A percentile compares a stretch with the other conserved stretches of the same genome.
These are phyloP conservation scores for Choloepus hoffmanni DNA, from an alignment of 2,113 vertebrate species.

Conservation along the genomic window DNA sequence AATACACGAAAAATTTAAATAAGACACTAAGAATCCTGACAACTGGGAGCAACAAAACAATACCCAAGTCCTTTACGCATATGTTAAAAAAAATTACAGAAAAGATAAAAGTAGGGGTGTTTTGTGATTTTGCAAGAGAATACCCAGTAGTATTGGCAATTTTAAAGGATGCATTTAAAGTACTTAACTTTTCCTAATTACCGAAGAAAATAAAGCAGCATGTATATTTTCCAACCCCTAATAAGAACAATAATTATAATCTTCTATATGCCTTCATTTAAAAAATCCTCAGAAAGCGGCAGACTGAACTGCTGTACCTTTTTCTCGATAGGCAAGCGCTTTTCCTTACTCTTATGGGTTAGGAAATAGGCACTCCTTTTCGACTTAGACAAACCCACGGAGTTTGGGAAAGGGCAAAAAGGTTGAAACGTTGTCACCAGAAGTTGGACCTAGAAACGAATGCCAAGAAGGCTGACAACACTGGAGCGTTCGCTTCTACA, in stretches of 20 bases:
- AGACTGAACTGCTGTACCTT: not conserved
- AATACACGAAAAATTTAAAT: constrained; percentile 42
- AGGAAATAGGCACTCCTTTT: constrained; percentile 42
- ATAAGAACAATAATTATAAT: constrained; percentile 49
- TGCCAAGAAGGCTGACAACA: constrained; percentile 38
- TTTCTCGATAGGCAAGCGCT: not conserved
- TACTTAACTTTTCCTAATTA: constrained; percentile 28
- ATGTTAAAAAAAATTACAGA: constrained; percentile 24
- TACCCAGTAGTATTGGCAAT: not conserved
- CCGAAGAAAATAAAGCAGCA: not conserved
- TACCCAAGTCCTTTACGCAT: constrained; percentile 22
- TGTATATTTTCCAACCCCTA: constrained; percentile 27
- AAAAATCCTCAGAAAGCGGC: not conserved
- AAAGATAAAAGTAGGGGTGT: not conserved
- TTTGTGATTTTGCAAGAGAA: constrained; percentile 43
- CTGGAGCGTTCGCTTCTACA: not conserved
- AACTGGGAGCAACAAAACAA: not conserved
- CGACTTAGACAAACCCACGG: not conserved
- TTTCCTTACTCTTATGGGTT: not conserved
- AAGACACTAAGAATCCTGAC: constrained; percentile 32
- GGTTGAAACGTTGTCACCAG: not conserved
- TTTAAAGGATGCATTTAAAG: constrained; percentile 24
- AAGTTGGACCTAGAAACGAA: not conserved
- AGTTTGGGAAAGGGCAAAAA: constrained; percentile 22
- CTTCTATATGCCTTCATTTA: not conserved